A percentile compares a stretch with the other conserved stretches of the same genome.
Conservation (phyloP, 2,888 invertebrate species). For the Morpho deidamia region DNA sequence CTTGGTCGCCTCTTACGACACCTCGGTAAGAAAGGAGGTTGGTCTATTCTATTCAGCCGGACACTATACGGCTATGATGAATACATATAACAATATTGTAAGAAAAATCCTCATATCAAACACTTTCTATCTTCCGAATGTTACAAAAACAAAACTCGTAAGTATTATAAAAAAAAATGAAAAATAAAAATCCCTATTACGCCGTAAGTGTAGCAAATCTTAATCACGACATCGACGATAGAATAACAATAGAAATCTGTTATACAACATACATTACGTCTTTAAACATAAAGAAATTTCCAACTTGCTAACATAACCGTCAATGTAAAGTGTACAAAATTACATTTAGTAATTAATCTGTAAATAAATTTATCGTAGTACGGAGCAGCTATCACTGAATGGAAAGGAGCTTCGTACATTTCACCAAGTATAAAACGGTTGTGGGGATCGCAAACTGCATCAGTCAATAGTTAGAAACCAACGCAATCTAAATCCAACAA, state of each 20-base stretch:
- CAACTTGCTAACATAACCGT: conserved; percentile 13
- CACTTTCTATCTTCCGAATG: conserved; percentile 38
- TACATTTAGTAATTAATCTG: not conserved
- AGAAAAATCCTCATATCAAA: not conserved
- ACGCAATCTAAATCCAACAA: conserved; percentile 56
- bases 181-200: conserved; percentile 37
- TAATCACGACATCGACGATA: conserved; percentile 1
- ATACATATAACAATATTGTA: not conserved
- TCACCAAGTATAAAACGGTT: conserved; percentile 71
- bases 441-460: conserved; percentile 51
- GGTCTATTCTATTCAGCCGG: too few relatives aligned
- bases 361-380: conserved; percentile 29
- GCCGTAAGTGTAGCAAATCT: conserved; percentile 37
- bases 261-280: not conserved
- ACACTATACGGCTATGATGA: too few relatives aligned
- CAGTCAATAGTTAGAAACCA: conserved; percentile 62
- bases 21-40: too few relatives aligned
- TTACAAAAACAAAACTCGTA: conserved; percentile 35
- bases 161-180: conserved; percentile 45
- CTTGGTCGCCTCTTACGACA: too few relatives aligned
- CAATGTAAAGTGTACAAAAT: conserved; percentile 27
- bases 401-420: conserved; percentile 67
- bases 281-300: accelerated
- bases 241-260: too few relatives aligned
- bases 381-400: conserved; percentile 61